phyloP scores from a whole-genome alignment of 2,797 vertebrate genomes.

The Acanthopagrus latus region DNA sequence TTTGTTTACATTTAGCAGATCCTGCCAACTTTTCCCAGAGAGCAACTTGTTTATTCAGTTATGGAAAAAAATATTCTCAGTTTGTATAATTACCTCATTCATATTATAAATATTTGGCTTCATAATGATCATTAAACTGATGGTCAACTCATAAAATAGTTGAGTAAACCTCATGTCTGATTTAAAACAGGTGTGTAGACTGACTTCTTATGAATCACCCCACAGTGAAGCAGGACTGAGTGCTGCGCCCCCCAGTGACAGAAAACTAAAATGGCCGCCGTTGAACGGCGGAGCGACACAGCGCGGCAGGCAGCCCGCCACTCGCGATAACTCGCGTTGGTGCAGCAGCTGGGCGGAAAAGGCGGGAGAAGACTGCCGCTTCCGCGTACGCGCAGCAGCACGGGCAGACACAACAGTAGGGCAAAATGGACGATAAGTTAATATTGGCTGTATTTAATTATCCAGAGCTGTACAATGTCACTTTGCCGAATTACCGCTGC shows the following conservation, averaged over 20 bases:
- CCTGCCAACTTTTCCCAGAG: too few species aligned
- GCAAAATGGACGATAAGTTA: constrained; percentile 85
- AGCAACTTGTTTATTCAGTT: too few species aligned
- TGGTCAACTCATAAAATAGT: too few species aligned
- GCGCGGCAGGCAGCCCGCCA: constrained; percentile 66
- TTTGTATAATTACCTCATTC: too few species aligned
- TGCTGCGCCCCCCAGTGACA: constrained; percentile 54
- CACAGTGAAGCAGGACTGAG: neutral
- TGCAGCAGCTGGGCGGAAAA: constrained; percentile 79
- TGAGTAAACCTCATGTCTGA: too few species aligned
- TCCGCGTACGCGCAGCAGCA: constrained; percentile 77
- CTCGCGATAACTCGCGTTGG: constrained; percentile 74
- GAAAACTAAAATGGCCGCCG: neutral
- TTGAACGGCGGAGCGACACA: constrained; percentile 44
- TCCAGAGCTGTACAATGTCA: constrained; percentile 82
- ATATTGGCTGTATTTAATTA: constrained; percentile 80
- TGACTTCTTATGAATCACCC: too few species aligned
- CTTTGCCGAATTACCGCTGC: constrained; percentile 80
- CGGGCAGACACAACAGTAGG: constrained; percentile 23
- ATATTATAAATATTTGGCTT: too few species aligned
- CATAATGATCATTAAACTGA: too few species aligned
- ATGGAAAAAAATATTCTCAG: too few species aligned
- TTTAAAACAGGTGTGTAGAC: too few species aligned
- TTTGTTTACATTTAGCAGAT: too few species aligned
- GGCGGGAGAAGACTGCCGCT: constrained; percentile 81